Evolutionary conservation across 1,140 invertebrate species (phyloP).

Genomic region (Conus betulinus): DNA sequence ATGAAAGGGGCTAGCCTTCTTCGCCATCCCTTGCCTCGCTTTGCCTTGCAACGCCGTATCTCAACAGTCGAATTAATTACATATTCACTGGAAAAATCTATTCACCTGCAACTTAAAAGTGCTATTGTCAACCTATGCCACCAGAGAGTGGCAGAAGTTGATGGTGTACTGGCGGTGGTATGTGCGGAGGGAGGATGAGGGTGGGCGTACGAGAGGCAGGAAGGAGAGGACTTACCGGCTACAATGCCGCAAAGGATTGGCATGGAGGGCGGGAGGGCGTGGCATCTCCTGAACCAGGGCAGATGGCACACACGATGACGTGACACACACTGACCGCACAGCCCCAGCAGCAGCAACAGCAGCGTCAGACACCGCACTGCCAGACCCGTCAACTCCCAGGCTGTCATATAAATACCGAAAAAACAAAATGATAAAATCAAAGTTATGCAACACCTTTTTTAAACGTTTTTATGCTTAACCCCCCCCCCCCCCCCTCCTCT

Average conservation of each 20-base stretch:
- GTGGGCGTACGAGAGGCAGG: too few relatives aligned
- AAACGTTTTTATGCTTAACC: too few relatives aligned
- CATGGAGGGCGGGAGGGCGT: neutral
- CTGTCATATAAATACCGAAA: neutral
- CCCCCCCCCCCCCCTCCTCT: neutral
- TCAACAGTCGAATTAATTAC: too few relatives aligned
- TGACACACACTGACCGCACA: neutral
- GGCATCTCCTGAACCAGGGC: neutral
- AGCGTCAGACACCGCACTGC: neutral
- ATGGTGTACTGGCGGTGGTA: too few relatives aligned
- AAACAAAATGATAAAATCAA: neutral
- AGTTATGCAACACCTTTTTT: neutral
- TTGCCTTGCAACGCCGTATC: too few relatives aligned
- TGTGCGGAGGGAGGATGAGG: too few relatives aligned
- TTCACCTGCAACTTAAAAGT: too few relatives aligned
- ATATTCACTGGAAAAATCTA: too few relatives aligned
- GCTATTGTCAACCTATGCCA: too few relatives aligned
- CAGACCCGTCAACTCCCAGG: neutral
- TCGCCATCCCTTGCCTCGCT: too few relatives aligned
- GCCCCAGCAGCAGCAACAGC: neutral
- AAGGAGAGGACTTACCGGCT: neutral
- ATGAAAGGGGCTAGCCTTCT: too few relatives aligned
- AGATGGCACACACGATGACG: neutral
- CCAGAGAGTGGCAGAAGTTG: too few relatives aligned
- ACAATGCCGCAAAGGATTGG: neutral